Evolutionary conservation across 2,888 invertebrate species (phyloP), one percentile per base, ranked within the genome.

Genomic region (Nomada goodeniana): DNA sequence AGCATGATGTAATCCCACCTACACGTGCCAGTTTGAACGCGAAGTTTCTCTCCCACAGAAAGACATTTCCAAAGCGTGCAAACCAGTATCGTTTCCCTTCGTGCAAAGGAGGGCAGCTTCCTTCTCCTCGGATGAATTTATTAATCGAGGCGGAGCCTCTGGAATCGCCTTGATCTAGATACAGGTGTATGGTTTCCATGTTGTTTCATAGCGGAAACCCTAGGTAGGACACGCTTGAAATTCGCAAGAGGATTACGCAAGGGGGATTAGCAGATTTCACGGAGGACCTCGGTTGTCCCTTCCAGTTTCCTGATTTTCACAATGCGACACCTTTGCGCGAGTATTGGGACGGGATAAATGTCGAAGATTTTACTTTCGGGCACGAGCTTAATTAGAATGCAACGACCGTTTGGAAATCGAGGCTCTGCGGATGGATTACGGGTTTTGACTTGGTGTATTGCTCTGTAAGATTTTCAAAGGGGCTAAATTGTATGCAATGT

Each of bases 1-100:
- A 80, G 64, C 79, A 23, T 67, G 74, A 80, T 65, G 81, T 81
- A 81, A 80, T 81, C 65, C 74, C 36, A 52, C 67, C 74, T 50
- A 74, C 80, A 70, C 80, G 70, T 70, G 65, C 26, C 29, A 36
- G 9, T 36, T 59, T 47, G 47, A 47, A 53, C 59, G 29, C 53
- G 3, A 13, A 10, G 67, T 78, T 64, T 69, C 57, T 59, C 69
- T 76, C 64, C n/a, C 52, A 44, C 65, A 50, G 65, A 74, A 67
- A 67, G 47, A 23, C 53, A 44, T 61, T 52, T 61, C 13, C n/a
- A 29, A 36, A 61, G 29, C 29, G 10, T 36, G 29, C 65, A 75
- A 36, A 15, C 52, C n/a, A 13, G 50, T 20, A 60, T 60, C 65
- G 29, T 74, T 67, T 61, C 74, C n/a, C n/a, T 60, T 60, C 23